These are phyloP conservation scores for Ictalurus punctatus DNA, from an alignment of 2,113 vertebrate species.

Conservation along the genomic window DNA sequence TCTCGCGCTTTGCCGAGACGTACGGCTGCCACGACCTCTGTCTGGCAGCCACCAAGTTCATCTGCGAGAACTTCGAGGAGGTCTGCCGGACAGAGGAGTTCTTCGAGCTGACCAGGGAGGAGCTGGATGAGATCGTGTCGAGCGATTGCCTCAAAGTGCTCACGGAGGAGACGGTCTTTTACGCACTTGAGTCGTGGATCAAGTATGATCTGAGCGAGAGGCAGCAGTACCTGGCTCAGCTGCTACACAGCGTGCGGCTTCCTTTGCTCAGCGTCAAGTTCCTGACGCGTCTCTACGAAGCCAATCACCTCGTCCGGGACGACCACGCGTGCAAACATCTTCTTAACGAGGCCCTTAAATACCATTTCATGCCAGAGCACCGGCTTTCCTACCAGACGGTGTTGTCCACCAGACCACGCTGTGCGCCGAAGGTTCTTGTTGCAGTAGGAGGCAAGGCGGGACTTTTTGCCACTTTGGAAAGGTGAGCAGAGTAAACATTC, in stretches of 20 bases:
- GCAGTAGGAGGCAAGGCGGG: constrained; percentile 96
- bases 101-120: constrained; percentile 88
- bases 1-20: constrained; percentile 95
- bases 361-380: constrained; percentile 99
- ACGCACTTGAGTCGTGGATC: constrained; percentile 93
- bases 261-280: constrained; percentile 96
- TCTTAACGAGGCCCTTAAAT: constrained; percentile 96
- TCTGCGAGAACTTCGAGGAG: constrained; percentile 96
- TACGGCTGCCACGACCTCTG: constrained; percentile 96
- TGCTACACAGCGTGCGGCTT: constrained; percentile 91
- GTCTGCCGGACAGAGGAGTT: constrained; percentile 96
- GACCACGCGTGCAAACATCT: constrained; percentile 96
- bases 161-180: constrained; percentile 92
- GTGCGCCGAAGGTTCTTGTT: constrained; percentile 93
- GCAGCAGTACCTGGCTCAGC: constrained; percentile 90
- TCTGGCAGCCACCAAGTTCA: constrained; percentile 91
- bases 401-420: constrained; percentile 87
- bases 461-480: constrained; percentile 93
- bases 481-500: constrained; percentile 72
- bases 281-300: constrained; percentile 93
- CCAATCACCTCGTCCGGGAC: constrained; percentile 96
- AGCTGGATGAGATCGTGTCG: constrained; percentile 95
- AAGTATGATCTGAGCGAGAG: constrained; percentile 93
- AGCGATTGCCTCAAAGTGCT: constrained; percentile 96
- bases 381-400: constrained; percentile 93